Percentiles rank a stretch among this genome's conserved stretches.
Evolutionary conservation across 2,113 vertebrate species (phyloP).

Genomic region (Zosterops japonicus): DNA sequence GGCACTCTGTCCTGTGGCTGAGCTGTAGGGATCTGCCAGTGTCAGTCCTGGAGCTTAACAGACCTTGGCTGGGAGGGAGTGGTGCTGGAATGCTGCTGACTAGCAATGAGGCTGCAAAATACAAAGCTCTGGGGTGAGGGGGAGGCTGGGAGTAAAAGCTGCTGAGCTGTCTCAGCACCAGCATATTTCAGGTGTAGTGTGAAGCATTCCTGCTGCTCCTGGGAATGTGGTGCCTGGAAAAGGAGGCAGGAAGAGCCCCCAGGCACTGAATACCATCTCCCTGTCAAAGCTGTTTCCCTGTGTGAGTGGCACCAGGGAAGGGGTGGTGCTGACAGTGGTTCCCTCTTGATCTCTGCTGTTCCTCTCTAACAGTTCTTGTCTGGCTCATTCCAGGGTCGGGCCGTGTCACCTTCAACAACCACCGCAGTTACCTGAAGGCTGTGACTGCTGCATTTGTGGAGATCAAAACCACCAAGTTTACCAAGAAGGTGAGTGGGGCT

Average conservation of each 20-base stretch:
- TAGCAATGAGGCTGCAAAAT: neutral
- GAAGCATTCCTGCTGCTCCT: neutral
- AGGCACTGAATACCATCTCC: neutral
- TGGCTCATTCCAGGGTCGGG: constrained; percentile 84
- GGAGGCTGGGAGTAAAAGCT: neutral
- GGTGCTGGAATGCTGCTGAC: neutral
- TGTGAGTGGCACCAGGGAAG: rapidly evolving
- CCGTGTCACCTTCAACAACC: constrained; percentile 98
- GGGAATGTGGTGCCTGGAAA: neutral
- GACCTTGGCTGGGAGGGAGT: neutral
- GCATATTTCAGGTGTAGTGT: rapidly evolving
- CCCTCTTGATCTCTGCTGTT: rapidly evolving
- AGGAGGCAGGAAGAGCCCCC: neutral
- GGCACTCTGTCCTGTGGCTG: neutral
- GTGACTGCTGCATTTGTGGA: constrained; percentile 96
- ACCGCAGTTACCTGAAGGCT: constrained; percentile 96
- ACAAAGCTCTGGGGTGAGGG: neutral
- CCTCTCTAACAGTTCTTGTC: neutral
- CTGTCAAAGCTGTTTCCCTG: neutral
- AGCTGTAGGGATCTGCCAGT: neutral
- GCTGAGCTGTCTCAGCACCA: neutral
- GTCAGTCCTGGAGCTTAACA: neutral
- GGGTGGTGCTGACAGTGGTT: neutral
- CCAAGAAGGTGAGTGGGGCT: constrained; percentile 86
- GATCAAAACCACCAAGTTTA: constrained; percentile 98